A percentile compares a stretch with the other conserved stretches of the same genome.
Evolutionary conservation across 1,140 invertebrate genomes (phyloP).

Genomic region (Panagrolaimus sp.): DNA sequence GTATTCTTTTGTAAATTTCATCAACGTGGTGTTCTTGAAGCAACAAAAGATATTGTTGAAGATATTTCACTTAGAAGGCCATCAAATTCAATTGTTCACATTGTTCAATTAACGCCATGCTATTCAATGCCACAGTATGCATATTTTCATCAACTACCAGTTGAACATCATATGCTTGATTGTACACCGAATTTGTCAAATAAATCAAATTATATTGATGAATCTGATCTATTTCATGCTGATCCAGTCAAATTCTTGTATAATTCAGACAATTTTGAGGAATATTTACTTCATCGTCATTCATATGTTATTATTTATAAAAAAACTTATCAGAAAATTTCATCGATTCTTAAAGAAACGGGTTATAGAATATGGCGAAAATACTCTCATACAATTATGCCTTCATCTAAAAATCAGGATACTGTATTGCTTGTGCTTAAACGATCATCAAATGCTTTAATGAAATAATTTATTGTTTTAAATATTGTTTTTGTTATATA

Average conservation of each 20-base stretch:
- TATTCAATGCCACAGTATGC: conserved; percentile 36
- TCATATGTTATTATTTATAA: conserved; percentile 27
- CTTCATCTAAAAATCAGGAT: conserved; percentile 18
- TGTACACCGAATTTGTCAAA: conserved; percentile 25
- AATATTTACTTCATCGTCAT: background rate
- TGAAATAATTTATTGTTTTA: too few species aligned
- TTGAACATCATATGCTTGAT: conserved; percentile 32
- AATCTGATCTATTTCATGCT: conserved; percentile 27
- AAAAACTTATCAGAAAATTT: conserved; percentile 22
- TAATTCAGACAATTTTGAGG: background rate
- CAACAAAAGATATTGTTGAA: conserved; percentile 9
- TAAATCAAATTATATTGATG: conserved; percentile 13
- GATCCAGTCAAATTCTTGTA: conserved; percentile 20
- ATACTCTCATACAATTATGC: conserved; percentile 24
- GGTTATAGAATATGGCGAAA: conserved; percentile 14
- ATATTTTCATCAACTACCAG: conserved; percentile 18
- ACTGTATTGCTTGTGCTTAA: conserved; percentile 21
- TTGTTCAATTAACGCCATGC: conserved; percentile 30
- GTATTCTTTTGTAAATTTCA: conserved; percentile 20
- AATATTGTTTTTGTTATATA: too few species aligned
- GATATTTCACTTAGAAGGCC: background rate
- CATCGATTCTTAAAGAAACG: conserved; percentile 24
- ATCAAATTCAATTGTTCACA: background rate
- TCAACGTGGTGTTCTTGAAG: conserved; percentile 29
- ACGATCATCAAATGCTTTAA: background rate